Evolutionary conservation across 2,797 vertebrate species (phyloP), one percentile per base, ranked within the genome.

Genomic region (Potorous gilbertii): DNA sequence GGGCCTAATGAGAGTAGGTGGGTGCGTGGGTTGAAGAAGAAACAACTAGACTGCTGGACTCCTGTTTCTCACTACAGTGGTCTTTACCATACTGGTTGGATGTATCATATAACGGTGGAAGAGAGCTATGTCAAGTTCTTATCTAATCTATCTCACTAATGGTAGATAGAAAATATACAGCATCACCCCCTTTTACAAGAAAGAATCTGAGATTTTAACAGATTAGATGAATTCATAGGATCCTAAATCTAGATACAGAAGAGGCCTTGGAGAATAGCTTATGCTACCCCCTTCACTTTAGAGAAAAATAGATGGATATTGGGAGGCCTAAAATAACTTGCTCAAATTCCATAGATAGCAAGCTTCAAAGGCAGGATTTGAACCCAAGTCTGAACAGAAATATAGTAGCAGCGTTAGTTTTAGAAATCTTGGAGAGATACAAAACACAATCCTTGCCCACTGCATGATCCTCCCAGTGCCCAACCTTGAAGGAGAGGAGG

Each of bases 241-340:
- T 94, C 74, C 87, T 13, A 94, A 31, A 91, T 46, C 54, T 10
- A 90, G 50, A 91, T 57, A 31, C 91, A 50, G 21, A 96, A 92
- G 40, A 93, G 3, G 91, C 54, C 21, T 93, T 34, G 74, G 12
- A 95, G 87, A 94, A 94, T 56, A 46, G 93, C 52, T 96, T 10
- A 29, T 55, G 55, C n/a, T 66, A 56, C 59, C 94, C 29, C 59
- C 14, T 91, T 95, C 21, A 24, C 34, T 40, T 93, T 55, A 91
- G 31, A 91, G 55, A 74, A 95, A 74, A 56, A 97, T 92, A 55
- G 0, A 40, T 62, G n/a, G 66, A n/a, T 18, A 1, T 52, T 55
- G 52, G 29, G 46, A 16, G 24, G 55, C 1, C 27, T 55, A 90
- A 29, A 6, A 29, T 87, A 93, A 59, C 27, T 89, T 54, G 34